Base-by-base conservation (phyloP, 2,113 vertebrate genomes). In the Erythrocebus patas region DNA sequence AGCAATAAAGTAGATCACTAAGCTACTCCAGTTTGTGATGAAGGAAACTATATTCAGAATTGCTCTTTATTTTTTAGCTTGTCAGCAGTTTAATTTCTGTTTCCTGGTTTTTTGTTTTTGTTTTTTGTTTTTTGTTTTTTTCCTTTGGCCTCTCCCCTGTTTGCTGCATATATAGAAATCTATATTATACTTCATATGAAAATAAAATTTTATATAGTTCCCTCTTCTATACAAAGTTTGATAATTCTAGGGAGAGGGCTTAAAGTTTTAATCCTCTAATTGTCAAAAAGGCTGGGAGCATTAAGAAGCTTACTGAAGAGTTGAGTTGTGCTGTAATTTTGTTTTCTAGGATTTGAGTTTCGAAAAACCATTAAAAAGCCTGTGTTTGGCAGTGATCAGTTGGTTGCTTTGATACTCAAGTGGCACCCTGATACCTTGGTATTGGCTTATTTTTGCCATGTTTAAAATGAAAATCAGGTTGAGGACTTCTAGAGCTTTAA, bases 221-320 rank as follows among this genome's bases (percentile, higher is more conserved):
- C 66, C 57, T 23, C 70, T 55, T 82, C 61, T 30, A 35, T 35
- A 45, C 38, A 35, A 79, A 48, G 6, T 85, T 90, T 90, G 45
- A 92, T 88, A 75, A 81, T 45, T 68, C 22, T 87, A 50, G 86
- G 9, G 23, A 59, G 48, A 89, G 0, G 17, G 16, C 57, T 96
- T 92, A 82, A 87, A 50, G 9, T 80, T 81, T 85, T 95, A 89
- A 93, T 87, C 57, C 17, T n/a, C 35, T 80, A 83, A 73, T 78
- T 75, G 13, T 95, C 17, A 50, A 57, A 82, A 88, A 86, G 61
- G 25, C 64, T 50, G 30, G 17, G 59, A 78, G 32, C 13, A 22
- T 43, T 57, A 81, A 86, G 27, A 87, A 76, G 43, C 57, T 90
- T 78, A 55, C 32, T 38, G 14, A 86, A 79, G 59, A 75, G 12